Conservation (phyloP, 2,113 vertebrate species). For the Athene cunicularia region DNA sequence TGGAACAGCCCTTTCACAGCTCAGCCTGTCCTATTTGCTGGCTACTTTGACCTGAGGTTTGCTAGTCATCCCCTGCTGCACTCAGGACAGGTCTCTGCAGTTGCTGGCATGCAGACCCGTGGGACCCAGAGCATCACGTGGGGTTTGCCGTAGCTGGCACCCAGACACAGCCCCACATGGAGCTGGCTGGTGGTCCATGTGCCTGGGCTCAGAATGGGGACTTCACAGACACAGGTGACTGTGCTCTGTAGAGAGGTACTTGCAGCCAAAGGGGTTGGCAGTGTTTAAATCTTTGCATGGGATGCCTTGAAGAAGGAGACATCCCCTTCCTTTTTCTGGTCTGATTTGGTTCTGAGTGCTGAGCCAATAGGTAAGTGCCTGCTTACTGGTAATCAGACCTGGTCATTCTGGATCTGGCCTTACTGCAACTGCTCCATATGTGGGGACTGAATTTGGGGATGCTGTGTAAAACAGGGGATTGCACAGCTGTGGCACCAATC, state of each 20-base stretch:
- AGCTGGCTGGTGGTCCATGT: neutral
- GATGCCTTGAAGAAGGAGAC: neutral
- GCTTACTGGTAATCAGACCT: neutral
- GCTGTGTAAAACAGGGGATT: neutral
- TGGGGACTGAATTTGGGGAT: neutral
- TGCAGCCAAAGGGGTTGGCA: neutral
- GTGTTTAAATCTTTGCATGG: neutral
- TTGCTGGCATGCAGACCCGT: neutral
- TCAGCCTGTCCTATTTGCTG: neutral
- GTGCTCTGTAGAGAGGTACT: neutral
- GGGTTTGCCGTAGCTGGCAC: neutral
- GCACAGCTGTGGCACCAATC: neutral
- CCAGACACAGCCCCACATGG: too few species aligned
- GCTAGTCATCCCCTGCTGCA: neutral
- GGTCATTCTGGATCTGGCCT: neutral
- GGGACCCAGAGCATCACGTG: neutral
- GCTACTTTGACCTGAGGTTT: neutral
- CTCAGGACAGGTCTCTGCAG: neutral
- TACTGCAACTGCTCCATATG: neutral
- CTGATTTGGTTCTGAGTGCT: neutral
- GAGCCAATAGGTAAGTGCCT: neutral
- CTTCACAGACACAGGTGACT: neutral
- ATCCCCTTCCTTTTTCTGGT: neutral
- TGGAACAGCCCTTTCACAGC: neutral
- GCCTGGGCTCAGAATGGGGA: neutral